These are phyloP conservation scores for Aproaerema taeniolella DNA, from an alignment of 2,888 invertebrate species.

Conservation along the genomic window DNA sequence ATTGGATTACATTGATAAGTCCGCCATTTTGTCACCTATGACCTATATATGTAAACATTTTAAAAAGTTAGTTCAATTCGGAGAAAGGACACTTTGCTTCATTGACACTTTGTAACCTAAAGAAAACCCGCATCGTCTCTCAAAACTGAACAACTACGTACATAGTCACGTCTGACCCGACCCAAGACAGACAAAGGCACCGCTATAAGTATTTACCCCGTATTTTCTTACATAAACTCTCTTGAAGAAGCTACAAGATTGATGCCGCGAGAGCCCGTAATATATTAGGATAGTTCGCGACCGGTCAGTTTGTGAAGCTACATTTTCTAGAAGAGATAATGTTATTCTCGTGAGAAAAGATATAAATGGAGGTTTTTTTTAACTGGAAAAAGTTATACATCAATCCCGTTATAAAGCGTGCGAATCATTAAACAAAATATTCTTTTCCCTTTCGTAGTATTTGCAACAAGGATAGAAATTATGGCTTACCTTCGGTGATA, in stretches of 20 bases:
- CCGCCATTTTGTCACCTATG: too few relatives aligned
- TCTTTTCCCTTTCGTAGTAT: background rate
- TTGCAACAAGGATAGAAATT: too few relatives aligned
- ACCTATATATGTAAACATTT: too few relatives aligned
- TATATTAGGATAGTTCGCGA: slow-evolving; percentile 39
- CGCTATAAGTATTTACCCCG: slow-evolving; percentile 1
- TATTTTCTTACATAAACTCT: slow-evolving; percentile 16
- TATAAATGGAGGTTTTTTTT: too few relatives aligned
- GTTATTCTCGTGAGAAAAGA: background rate
- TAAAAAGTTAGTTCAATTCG: too few relatives aligned
- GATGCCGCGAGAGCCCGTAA: slow-evolving; percentile 34
- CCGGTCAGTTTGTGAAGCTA: slow-evolving; percentile 21
- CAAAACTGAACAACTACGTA: slow-evolving; percentile 4
- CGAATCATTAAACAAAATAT: background rate
- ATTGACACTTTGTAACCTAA: too few relatives aligned
- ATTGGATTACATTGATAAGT: too few relatives aligned
- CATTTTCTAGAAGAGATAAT: slow-evolving; percentile 18
- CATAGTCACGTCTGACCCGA: slow-evolving; percentile 8
- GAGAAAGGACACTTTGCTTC: too few relatives aligned
- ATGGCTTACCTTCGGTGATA: too few relatives aligned
- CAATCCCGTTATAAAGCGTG: too few relatives aligned
- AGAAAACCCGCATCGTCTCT: slow-evolving; percentile 1
- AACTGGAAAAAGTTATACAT: too few relatives aligned
- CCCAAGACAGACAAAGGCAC: background rate
- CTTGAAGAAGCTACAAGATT: slow-evolving; percentile 32